Percentiles rank a stretch among this genome's conserved stretches.
These are phyloP conservation scores for Phaenicophaeus curvirostris DNA, from an alignment of 2,797 vertebrate genomes.

Conservation along the genomic window DNA sequence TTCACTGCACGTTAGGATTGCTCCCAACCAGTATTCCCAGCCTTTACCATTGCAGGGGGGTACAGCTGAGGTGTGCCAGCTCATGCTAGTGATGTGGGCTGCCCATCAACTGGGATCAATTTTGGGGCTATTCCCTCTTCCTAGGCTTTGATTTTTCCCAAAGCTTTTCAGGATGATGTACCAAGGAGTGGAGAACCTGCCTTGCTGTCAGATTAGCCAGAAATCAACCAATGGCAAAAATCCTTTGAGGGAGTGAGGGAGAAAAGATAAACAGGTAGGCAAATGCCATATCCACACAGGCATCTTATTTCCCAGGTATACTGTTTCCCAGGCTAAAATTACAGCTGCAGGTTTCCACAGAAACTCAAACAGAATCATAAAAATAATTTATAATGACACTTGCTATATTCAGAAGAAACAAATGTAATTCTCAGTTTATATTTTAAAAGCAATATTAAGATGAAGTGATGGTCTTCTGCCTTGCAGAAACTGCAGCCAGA, in stretches of 20 bases:
- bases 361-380: background rate
- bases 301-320: background rate
- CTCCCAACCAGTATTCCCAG: background rate
- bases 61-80: background rate
- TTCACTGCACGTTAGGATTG: background rate
- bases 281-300: background rate
- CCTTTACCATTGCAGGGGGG: background rate
- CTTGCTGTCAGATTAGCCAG: background rate
- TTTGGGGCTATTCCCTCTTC: background rate
- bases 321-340: conserved; percentile 27
- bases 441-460: conserved; percentile 32
- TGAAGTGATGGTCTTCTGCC: background rate
- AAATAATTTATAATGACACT: conserved; percentile 30
- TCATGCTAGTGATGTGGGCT: accelerated
- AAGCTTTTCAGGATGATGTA: accelerated
- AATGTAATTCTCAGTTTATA: background rate
- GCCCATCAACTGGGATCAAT: background rate
- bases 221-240: background rate
- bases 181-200: accelerated
- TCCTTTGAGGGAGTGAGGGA: background rate
- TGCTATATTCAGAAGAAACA: conserved; percentile 6
- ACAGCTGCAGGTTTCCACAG: background rate
- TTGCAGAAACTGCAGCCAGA: background rate
- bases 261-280: background rate
- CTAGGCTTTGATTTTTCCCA: background rate